These are phyloP conservation scores for Bucorvus abyssinicus DNA, from an alignment of 2,797 vertebrate species.

Conservation along the genomic window DNA sequence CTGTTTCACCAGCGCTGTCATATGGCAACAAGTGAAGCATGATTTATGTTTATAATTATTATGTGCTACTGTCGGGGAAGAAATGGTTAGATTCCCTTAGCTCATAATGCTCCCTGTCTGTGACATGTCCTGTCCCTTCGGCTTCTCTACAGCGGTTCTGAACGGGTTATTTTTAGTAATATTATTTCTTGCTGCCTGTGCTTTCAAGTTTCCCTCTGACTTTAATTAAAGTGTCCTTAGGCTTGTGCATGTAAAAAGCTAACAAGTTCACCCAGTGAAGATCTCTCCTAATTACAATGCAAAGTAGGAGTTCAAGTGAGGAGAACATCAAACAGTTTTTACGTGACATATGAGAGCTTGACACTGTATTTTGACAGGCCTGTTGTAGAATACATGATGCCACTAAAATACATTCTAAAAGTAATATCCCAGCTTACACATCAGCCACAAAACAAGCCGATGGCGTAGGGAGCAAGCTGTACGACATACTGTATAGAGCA, in stretches of 20 bases:
- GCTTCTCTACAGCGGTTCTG: slow-evolving; percentile 11
- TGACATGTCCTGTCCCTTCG: slow-evolving; percentile 14
- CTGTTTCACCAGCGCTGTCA: background rate
- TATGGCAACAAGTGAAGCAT: background rate
- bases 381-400: slow-evolving; percentile 28
- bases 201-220: slow-evolving; percentile 49
- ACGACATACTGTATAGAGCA: slow-evolving; percentile 5
- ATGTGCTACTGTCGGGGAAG: background rate
- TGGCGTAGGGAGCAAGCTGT: slow-evolving; percentile 25
- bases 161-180: slow-evolving; percentile 24
- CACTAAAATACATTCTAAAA: slow-evolving; percentile 43
- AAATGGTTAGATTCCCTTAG: background rate
- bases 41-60: slow-evolving; percentile 38
- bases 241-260: slow-evolving; percentile 32
- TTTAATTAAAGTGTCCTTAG: slow-evolving; percentile 59
- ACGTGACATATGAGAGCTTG: slow-evolving; percentile 38
- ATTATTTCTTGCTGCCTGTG: slow-evolving; percentile 22
- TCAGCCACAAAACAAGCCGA: slow-evolving; percentile 44
- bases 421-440: slow-evolving; percentile 61
- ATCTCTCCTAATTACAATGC: slow-evolving; percentile 38
- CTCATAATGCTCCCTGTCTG: background rate
- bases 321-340: slow-evolving; percentile 54
- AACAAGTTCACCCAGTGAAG: slow-evolving; percentile 26
- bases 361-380: slow-evolving; percentile 59
- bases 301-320: slow-evolving; percentile 55